Evolutionary conservation across 2,888 invertebrate species (phyloP), one percentile per base, ranked within the genome.

Genomic region (Leptarthrus brevirostris): DNA sequence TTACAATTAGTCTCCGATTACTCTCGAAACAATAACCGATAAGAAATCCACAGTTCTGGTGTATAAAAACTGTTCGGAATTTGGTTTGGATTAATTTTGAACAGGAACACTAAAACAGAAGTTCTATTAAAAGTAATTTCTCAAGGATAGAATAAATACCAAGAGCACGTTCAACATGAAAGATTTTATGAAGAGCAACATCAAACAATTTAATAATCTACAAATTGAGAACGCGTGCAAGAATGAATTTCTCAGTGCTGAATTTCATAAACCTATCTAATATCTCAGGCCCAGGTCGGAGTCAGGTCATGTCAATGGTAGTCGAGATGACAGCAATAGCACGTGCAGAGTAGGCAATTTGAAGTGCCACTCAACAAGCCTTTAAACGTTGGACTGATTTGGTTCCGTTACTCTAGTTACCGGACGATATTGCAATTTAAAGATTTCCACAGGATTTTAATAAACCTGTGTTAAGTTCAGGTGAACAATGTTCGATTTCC

Each of bases 201-300:
- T 54, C 24, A 56, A 66, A 66, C 66, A 49, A 66, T 66, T 47
- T 66, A 66, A 66, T 66, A 66, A 66, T 47, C 14, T 24, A 12
- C 24, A 66, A 66, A 66, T 66, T 66, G 66, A 66, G 18, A 66
- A 66, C 66, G 30, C 66, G 49, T 49, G 66, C 24, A 47, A 12
- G 24, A 14, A 24, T 47, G 49, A 49, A 66, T 47, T 66, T 66
- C 36, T 8, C 16, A 22, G 36, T 14, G 5, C 36, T 14, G 8
- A 47, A 34, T 34, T 16, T 22, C 20, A 53, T n/a, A 44, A 53
- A 20, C 70, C 49, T 14, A 22, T 36, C 22, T 10, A 36, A 36
- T 72, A 73, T 14, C 44, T 8, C 16, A 44, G n/a, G 44, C 12
- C 4, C 16, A 14, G 44, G 8, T 12, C n/a, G 12, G 12, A 10